A percentile compares a stretch with the other conserved stretches of the same genome.
Conservation (phyloP, 2,113 vertebrate species). For the Tricholaema leucomelas region DNA sequence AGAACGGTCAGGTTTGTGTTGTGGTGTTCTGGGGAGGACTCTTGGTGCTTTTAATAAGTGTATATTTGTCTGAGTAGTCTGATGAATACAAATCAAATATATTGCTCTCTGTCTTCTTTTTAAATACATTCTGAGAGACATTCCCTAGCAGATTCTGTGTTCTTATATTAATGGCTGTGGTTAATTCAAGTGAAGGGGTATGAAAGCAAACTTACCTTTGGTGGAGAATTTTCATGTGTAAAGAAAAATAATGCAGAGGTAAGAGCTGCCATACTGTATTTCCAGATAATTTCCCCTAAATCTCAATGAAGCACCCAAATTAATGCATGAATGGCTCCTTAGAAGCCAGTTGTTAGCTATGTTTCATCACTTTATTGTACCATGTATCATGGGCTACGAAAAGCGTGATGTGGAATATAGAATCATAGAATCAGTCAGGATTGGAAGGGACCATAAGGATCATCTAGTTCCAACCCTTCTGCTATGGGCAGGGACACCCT, state of each 20-base stretch:
- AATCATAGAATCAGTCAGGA: too few relatives aligned
- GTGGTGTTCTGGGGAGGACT: not conserved
- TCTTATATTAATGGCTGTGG: not conserved
- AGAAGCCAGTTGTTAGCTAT: not conserved
- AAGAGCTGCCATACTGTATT: not conserved
- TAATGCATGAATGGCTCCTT: not conserved
- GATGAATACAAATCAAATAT: not conserved
- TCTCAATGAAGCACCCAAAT: not conserved
- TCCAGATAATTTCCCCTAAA: not conserved
- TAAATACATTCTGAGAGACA: not conserved
- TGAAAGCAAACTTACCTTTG: not conserved
- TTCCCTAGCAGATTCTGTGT: not conserved
- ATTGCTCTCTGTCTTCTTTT: not conserved
- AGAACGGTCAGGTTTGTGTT: not conserved
- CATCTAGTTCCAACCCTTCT: too few relatives aligned
- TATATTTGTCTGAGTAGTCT: not conserved
- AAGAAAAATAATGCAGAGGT: not conserved
- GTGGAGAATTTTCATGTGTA: not conserved
- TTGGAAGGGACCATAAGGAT: too few relatives aligned
- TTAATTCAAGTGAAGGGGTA: not conserved
- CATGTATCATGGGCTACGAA: not conserved
- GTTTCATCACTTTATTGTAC: not conserved
- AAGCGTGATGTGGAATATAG: not conserved
- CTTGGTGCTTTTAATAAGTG: not conserved
- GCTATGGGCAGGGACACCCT: too few relatives aligned